Base-by-base conservation (phyloP, 2,113 vertebrate species). In the Choloepus hoffmanni region DNA sequence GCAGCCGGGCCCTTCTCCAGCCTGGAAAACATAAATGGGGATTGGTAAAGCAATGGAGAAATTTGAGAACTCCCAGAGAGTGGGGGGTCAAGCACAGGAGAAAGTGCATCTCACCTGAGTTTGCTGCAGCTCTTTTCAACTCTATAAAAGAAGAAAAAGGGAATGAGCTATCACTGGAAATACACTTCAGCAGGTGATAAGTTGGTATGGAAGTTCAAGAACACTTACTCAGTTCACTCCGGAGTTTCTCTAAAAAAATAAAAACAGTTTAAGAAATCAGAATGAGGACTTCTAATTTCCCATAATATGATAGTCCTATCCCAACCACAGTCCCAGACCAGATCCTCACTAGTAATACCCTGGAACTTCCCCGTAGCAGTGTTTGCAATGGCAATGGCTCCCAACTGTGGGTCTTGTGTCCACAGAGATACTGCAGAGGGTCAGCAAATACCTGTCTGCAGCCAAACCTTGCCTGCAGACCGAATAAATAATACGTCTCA, bases 141-240 rank as follows among this genome's bases (percentile, higher is more conserved):
- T 97, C 97, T 98, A 7, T 36, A 74, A 76, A 81, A 95, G 55
- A 87, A 89, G 58, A 95, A 94, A 7, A 86, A 50, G 40, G 48
- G 28, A 6, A 43, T 95, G 70, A 92, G 24, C 28, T 79, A 30
- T 55, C 40, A 33, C 24, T 68, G 48, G 16, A 76, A 62, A 70
- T 3, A 65, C 1, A 7, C 36, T 33, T 58, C 68, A 83, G 53
- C 1, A 33, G 78, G 70, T 48, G 40, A n/a, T 15, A 73, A 50
- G 33, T 58, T n/a, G 50, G 36, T 33, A 65, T 0, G 7, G 14
- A 83, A 89, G 63, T 86, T 63, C 36, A 96, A 93, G 65, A 84
- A 87, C 30, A 16, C 97, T 98, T 97, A 98, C 97, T 98, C 86
- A 98, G 90, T 93, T 98, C 97, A 82, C 28, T 87, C 86, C 96